phyloP scores from a whole-genome alignment of 2,113 vertebrate genomes.

The Heliornis fulica region DNA sequence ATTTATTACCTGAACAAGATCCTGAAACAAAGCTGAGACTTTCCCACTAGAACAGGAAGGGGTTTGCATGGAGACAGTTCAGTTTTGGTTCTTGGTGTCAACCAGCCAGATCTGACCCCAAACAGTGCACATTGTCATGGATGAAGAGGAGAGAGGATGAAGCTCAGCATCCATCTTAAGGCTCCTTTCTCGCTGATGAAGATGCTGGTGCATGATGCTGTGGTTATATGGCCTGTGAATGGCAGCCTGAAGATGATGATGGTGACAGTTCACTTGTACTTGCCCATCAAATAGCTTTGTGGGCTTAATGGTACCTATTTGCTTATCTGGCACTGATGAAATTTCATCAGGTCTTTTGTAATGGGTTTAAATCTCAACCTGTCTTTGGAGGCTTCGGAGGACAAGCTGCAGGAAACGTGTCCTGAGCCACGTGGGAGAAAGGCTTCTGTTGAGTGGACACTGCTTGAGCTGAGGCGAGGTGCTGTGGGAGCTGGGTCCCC shows the following conservation, averaged over 20 bases:
- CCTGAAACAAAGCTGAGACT: not conserved
- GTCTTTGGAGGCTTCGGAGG: not conserved
- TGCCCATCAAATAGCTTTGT: not conserved
- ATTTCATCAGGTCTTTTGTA: not conserved
- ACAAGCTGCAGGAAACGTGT: not conserved
- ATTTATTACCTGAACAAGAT: not conserved
- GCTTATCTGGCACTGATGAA: not conserved
- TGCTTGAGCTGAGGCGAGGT: not conserved
- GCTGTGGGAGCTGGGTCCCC: not conserved
- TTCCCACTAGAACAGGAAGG: not conserved
- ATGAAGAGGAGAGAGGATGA: not conserved
- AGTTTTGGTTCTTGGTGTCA: not conserved
- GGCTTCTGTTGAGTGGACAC: not conserved
- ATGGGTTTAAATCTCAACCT: not conserved
- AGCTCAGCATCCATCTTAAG: not conserved
- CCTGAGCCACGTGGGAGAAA: not conserved
- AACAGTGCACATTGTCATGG: fast-evolving
- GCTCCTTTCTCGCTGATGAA: not conserved
- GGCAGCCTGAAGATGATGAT: not conserved
- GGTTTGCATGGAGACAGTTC: not conserved
- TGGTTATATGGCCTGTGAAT: not conserved
- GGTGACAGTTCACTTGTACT: not conserved
- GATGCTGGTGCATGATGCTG: not conserved
- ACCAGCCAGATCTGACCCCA: not conserved
- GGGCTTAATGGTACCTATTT: not conserved